These are phyloP conservation scores for Entomobrya proxima DNA, from an alignment of 2,888 invertebrate genomes.

Conservation along the genomic window DNA sequence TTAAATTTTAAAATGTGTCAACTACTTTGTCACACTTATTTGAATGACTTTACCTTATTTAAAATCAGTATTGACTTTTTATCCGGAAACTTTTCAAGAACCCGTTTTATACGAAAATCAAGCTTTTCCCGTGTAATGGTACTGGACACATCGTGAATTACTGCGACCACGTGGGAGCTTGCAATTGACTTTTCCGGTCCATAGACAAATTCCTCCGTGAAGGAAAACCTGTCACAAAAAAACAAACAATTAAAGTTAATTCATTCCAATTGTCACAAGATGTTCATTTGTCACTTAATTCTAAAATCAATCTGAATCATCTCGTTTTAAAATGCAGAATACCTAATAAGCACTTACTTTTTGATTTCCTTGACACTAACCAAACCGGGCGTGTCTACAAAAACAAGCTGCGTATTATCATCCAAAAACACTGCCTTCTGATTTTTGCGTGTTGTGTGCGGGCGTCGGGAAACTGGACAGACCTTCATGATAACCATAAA, in stretches of 20 bases:
- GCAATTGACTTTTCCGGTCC: conserved; percentile 82
- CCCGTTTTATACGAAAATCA: conserved; percentile 83
- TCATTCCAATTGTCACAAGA: too few species aligned
- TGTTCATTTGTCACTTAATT: too few species aligned
- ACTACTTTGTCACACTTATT: background rate
- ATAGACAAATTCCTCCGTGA: conserved; percentile 81
- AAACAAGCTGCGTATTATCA: conserved; percentile 90
- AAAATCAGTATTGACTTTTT: conserved; percentile 85
- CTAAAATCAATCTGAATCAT: too few species aligned
- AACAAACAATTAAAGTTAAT: conserved; percentile 44
- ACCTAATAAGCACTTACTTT: conserved; percentile 82
- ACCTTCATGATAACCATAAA: conserved; percentile 81
- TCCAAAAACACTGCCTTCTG: conserved; percentile 85
- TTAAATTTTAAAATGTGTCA: background rate
- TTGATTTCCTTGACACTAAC: conserved; percentile 84
- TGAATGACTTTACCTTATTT: conserved; percentile 85
- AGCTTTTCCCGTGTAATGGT: conserved; percentile 83
- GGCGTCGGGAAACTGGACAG: conserved; percentile 92
- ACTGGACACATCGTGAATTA: conserved; percentile 90
- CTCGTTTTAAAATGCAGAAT: too few species aligned
- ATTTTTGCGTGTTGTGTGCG: conserved; percentile 90
- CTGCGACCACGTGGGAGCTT: conserved; percentile 88
- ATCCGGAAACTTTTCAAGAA: conserved; percentile 82
- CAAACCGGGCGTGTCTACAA: conserved; percentile 95
- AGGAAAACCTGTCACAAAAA: conserved; percentile 79